These are phyloP conservation scores for Lordiphosa collinella DNA, from an alignment of 1,140 invertebrate species.

Conservation along the genomic window DNA sequence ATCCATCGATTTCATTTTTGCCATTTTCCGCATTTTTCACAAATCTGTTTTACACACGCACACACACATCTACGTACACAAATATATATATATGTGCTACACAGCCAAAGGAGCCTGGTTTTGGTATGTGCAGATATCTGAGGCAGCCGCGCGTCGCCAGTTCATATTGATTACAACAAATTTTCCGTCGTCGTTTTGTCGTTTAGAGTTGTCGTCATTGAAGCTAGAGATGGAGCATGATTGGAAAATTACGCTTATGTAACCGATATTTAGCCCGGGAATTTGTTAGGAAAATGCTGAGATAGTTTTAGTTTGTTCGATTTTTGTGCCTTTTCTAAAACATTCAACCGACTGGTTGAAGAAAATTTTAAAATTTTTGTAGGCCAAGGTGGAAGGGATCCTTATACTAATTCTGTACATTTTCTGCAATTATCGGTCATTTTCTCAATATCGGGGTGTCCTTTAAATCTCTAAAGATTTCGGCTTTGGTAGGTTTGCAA, in stretches of 20 bases:
- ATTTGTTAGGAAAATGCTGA: no score
- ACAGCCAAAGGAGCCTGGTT: slow-evolving; percentile 3
- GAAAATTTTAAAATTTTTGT: no score
- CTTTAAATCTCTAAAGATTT: no score
- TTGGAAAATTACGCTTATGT: slow-evolving; percentile 7
- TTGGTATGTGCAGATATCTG: slow-evolving; percentile 57
- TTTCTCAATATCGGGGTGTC: no score
- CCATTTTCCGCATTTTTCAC: slow-evolving; percentile 77
- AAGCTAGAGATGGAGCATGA: not conserved
- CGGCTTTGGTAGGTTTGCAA: no score
- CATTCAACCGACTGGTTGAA: no score
- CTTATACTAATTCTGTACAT: no score
- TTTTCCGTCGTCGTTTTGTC: slow-evolving; percentile 67
- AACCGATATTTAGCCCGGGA: not conserved
- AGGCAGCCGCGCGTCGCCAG: slow-evolving; percentile 69
- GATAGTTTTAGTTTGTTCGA: no score
- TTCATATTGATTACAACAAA: slow-evolving; percentile 78
- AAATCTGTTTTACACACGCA: slow-evolving; percentile 63
- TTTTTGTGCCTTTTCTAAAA: no score
- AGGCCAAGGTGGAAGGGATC: no score
- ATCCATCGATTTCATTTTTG: slow-evolving; percentile 75
- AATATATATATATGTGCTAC: slow-evolving; percentile 5
- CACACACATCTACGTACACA: slow-evolving; percentile 12
- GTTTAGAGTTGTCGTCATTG: slow-evolving; percentile 30
- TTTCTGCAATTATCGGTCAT: no score